These are phyloP conservation scores for Nomada hirtipes DNA, from an alignment of 2,888 invertebrate genomes.

Conservation along the genomic window DNA sequence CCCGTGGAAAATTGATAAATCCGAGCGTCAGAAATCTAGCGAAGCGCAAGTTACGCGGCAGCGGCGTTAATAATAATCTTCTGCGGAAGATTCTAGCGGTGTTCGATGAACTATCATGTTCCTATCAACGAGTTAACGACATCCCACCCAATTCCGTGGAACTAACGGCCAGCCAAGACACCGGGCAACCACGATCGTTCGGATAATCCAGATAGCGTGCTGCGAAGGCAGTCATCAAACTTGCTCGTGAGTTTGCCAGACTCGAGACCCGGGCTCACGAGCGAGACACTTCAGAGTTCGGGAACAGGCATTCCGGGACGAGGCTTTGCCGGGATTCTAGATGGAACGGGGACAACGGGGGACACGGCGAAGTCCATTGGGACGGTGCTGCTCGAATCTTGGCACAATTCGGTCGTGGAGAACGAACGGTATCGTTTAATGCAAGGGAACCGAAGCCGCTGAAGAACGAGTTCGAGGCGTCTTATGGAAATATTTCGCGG, in stretches of 20 bases:
- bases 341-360: neutral
- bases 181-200: conserved; percentile 19
- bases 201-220: conserved; percentile 54
- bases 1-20: no score
- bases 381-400: conserved; percentile 20
- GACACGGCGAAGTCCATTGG: neutral
- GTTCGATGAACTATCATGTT: no score
- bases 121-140: no score
- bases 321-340: conserved; percentile 32
- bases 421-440: neutral
- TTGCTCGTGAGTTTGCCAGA: conserved; percentile 50
- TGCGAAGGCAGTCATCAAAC: conserved; percentile 49
- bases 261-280: conserved; percentile 27
- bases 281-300: conserved; percentile 53
- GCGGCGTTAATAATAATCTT: no score
- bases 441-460: neutral
- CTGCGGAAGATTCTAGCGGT: no score
- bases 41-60: no score
- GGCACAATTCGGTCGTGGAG: conserved; percentile 52
- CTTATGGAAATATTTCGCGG: no score
- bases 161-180: neutral
- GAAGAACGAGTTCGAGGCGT: no score
- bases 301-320: conserved; percentile 37
- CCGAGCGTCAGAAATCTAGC: no score
- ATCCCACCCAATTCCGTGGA: neutral